Base-by-base conservation (phyloP, 2,113 vertebrate genomes). In the Dasypus novemcinctus region DNA sequence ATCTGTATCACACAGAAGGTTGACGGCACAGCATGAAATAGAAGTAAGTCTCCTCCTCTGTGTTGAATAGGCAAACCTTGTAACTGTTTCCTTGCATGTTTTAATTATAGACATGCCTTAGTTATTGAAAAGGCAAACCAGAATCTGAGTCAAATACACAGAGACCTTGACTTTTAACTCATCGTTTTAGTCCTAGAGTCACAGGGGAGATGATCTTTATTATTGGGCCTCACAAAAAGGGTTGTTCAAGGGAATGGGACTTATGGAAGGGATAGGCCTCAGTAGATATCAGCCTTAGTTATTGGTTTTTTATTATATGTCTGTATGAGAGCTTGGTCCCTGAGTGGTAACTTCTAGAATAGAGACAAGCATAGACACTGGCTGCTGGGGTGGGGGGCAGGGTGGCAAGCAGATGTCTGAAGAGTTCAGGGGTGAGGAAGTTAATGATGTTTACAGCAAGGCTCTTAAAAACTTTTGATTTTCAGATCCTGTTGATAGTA, bases 81-180 rank as follows among this genome's bases (percentile, higher is more conserved):
- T 80, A 54, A 89, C 46, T 57, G 31, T 83, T 75, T 68, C 25
- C 46, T 79, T 88, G 64, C 36, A 27, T 83, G n/a, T 95, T 90
- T 96, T 64, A 87, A 43, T 90, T 89, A 81, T 31, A 92, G 76
- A 83, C 49, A 21, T 92, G 25, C 31, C 57, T 90, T 81, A 66
- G 15, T 85, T 91, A 91, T 86, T 94, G 68, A 79, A 72, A 95
- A 92, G 94, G 36, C 64, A 87, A 46, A 92, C 41, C 49, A 79
- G 10, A 75, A 80, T 87, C 36, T 61, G 69, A 95, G 43, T 86
- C n/a, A 69, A 66, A 84, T 85, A 83, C 54, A 95, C 31, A 69
- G 64, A 79, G 15, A 7, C 59, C 49, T 93, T 96, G 75, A 93
- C 41, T 59, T 90, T 94, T 41, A 86, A 90, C 33, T 90, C 7